phyloP scores from a whole-genome alignment of 2,797 vertebrate species.

The Lacerta viridis region DNA sequence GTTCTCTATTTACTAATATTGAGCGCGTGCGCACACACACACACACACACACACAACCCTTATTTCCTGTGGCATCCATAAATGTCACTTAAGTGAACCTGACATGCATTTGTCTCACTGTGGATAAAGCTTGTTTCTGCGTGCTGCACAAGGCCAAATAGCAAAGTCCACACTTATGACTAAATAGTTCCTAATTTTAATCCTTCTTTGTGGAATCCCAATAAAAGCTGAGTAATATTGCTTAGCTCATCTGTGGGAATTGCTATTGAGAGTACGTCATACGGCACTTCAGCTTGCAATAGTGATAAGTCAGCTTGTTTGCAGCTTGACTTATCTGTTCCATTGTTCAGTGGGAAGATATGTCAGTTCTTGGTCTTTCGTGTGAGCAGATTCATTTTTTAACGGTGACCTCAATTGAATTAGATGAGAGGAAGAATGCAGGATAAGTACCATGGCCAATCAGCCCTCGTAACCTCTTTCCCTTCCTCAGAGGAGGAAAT shows the following conservation, averaged over 20 bases:
- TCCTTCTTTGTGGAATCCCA: neutral
- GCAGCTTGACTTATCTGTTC: conserved; percentile 11
- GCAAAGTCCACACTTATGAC: conserved; percentile 1
- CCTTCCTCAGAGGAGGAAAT: neutral
- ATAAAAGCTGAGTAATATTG: neutral
- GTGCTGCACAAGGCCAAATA: neutral
- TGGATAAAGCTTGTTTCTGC: neutral
- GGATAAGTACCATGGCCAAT: neutral
- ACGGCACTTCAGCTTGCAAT: conserved; percentile 20
- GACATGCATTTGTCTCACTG: neutral
- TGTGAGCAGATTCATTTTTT: conserved; percentile 20
- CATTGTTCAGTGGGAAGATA: conserved; percentile 5
- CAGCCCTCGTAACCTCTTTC: neutral
- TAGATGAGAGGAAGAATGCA: neutral
- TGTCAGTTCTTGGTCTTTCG: conserved; percentile 6
- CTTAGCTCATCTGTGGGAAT: conserved; percentile 7
- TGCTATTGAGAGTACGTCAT: conserved; percentile 21
- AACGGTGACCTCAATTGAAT: neutral
- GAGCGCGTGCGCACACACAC: too few relatives aligned
- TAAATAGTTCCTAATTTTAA: neutral
- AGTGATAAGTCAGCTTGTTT: conserved; percentile 27
- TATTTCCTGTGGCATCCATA: neutral
- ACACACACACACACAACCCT: neutral
- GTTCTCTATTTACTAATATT: neutral
- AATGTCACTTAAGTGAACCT: neutral